Base-by-base conservation (phyloP, 2,113 vertebrate species). In the Pao palembangensis region DNA sequence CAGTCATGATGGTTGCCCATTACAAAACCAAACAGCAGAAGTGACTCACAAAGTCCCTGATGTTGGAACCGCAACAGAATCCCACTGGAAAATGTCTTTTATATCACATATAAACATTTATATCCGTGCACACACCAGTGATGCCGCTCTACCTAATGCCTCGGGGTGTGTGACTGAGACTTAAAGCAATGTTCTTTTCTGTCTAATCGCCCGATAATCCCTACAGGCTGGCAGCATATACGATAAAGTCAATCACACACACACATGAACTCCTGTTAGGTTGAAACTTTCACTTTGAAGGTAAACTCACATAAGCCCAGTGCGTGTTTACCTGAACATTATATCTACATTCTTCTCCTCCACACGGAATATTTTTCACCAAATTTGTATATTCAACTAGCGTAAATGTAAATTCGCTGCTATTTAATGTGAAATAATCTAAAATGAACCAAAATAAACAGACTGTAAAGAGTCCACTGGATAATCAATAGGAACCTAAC, bases 161-260 rank as follows among this genome's bases (percentile, higher is more conserved):
- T 75, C 51, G 48, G 62, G 75, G 58, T 65, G 58, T 42, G 58
- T 49, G 58, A 64, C 62, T 72, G 64, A 77, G 73, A 64, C 64
- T 79, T 76, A 66, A 79, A 77, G 80, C 73, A 74, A 75, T 81
- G 71, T 74, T 80, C 47, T 76, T 77, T 76, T 67, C 61, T 49
- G 53, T 63, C 69, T 68, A 71, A 73, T 65, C 60, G 69, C 65
- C 67, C 68, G 72, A 71, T 79, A 78, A 64, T 80, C 79, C 72
- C 71, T 54, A 49, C 56, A 59, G 79, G 62, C 65, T 65, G 67
- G 61, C 58, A 75, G 44, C 64, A 60, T 21, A 50, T 53, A 49
- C 52, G 67, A n/a, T 41, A 71, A 61, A 74, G 69, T 72, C 61
- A 41, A 53, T 60, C 60, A 42, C 14, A 51, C 50, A 18, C 59